Evolutionary conservation across 2,113 vertebrate genomes (phyloP).

Genomic region (Nycticebus coucang): DNA sequence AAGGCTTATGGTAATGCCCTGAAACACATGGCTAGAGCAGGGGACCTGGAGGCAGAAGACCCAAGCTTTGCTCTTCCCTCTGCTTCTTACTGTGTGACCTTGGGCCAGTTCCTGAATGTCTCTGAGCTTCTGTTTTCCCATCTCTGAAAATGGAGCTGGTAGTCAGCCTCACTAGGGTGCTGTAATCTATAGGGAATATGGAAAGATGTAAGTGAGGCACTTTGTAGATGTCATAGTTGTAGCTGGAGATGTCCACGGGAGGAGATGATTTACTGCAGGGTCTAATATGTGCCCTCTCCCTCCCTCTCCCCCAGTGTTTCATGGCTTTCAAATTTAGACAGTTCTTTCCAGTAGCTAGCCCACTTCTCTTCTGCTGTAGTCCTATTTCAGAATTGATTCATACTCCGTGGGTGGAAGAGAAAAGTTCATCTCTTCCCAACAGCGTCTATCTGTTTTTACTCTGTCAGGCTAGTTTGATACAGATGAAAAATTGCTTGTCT

Average conservation of each 20-base stretch:
- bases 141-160: background rate
- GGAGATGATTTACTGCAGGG: background rate
- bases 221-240: background rate
- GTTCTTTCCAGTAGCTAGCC: background rate
- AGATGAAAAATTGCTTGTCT: constrained; percentile 50
- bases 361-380: background rate
- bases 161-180: background rate
- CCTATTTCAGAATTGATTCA: background rate
- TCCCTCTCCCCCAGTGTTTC: too few relatives aligned
- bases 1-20: background rate
- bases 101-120: background rate
- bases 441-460: background rate
- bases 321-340: background rate
- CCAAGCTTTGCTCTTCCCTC: background rate
- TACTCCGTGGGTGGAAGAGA: background rate
- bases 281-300: accelerated
- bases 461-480: background rate
- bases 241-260: too few relatives aligned
- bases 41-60: background rate
- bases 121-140: background rate
- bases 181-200: background rate
- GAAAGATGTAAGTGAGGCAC: background rate
- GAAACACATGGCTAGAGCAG: background rate
- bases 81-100: background rate
- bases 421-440: background rate